These are phyloP conservation scores for Escarpia spicata DNA, from an alignment of 2,888 invertebrate genomes.

Conservation along the genomic window DNA sequence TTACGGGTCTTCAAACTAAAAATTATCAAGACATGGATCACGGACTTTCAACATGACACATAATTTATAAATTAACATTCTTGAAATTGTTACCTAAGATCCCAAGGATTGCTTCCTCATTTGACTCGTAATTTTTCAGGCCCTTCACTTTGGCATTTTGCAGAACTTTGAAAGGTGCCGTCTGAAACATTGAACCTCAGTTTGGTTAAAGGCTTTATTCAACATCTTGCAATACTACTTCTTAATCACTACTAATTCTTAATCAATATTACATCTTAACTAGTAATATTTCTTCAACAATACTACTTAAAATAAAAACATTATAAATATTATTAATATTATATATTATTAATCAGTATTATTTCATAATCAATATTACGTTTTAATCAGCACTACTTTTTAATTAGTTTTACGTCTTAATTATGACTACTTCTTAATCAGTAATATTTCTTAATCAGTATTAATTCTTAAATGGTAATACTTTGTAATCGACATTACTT, in stretches of 20 bases:
- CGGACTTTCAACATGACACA: background rate
- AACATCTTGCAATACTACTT: background rate
- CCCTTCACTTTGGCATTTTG: background rate
- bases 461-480: background rate
- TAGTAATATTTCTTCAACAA: no score
- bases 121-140: background rate
- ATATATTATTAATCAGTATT: no score
- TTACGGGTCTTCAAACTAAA: no score
- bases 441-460: background rate
- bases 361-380: background rate
- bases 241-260: background rate
- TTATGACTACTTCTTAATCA: background rate
- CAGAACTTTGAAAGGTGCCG: background rate
- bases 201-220: background rate
- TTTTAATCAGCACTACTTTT: background rate
- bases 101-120: background rate
- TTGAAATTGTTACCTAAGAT: background rate
- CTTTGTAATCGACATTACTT: background rate
- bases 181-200: background rate
- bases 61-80: background rate
- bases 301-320: no score
- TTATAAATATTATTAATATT: no score
- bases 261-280: no score
- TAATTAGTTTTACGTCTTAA: background rate
- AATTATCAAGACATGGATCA: background rate